Evolutionary conservation across 2,888 invertebrate genomes (phyloP).

Genomic region (Gonocerus acuteangulatus): DNA sequence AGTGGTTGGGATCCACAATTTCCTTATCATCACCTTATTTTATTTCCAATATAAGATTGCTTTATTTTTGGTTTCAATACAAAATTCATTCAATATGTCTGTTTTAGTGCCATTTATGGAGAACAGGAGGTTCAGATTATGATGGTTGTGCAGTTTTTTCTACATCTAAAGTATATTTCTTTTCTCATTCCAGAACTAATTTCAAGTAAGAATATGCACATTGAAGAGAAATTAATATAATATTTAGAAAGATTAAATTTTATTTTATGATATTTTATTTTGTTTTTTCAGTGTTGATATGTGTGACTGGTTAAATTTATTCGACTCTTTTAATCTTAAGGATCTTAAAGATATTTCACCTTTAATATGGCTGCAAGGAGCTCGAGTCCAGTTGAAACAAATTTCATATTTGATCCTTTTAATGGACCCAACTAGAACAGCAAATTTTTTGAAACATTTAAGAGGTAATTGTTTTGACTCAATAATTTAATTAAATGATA

Average conservation of each 20-base stretch:
- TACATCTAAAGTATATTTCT: constrained; percentile 48
- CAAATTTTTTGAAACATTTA: constrained; percentile 48
- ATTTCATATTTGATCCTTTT: constrained; percentile 44
- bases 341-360: constrained; percentile 45
- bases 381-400: constrained; percentile 45
- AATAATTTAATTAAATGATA: no score
- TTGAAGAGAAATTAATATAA: constrained; percentile 23
- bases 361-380: constrained; percentile 52
- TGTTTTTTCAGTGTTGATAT: constrained; percentile 46
- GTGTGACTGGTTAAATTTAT: constrained; percentile 49
- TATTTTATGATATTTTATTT: not conserved
- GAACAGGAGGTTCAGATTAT: constrained; percentile 39
- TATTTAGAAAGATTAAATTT: constrained; percentile 14
- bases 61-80: no score
- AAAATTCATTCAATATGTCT: no score
- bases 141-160: constrained; percentile 50
- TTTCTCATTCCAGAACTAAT: constrained; percentile 47
- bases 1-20: no score
- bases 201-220: constrained; percentile 41
- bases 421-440: constrained; percentile 50
- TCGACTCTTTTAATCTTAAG: constrained; percentile 46
- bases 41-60: no score
- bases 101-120: constrained; percentile 34
- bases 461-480: constrained; percentile 32
- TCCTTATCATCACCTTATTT: no score